A percentile compares a stretch with the other conserved stretches of the same genome.
phyloP scores from a whole-genome alignment of 2,888 invertebrate genomes.

The Vannuccia rotundouncinata region DNA sequence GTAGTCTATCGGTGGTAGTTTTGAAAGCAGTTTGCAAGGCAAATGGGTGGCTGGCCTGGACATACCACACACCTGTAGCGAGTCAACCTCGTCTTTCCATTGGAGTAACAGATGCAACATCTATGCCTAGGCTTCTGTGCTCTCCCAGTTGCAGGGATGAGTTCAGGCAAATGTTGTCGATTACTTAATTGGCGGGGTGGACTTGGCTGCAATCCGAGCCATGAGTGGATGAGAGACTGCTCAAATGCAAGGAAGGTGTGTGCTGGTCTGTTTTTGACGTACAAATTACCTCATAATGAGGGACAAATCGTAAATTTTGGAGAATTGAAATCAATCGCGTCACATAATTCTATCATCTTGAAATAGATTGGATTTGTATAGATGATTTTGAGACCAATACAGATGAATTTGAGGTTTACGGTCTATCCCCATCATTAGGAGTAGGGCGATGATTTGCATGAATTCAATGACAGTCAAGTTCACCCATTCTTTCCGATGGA shows the following conservation, averaged over 20 bases:
- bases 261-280: neutral
- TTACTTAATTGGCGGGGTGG: neutral
- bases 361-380: neutral
- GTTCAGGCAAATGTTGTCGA: neutral
- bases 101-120: neutral
- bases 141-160: neutral
- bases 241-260: neutral
- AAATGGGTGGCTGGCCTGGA: neutral
- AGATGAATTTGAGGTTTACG: neutral
- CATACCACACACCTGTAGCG: neutral
- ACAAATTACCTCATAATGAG: neutral
- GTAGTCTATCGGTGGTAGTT: neutral
- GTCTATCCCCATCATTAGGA: too few relatives aligned
- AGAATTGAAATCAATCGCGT: neutral
- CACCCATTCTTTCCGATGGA: neutral
- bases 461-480: neutral
- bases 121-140: neutral
- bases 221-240: neutral
- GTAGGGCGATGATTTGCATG: neutral
- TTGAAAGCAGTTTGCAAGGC: neutral
- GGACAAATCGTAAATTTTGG: neutral
- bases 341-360: neutral
- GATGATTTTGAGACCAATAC: neutral
- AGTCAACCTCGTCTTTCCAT: neutral
- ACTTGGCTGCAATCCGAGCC: neutral